Evolutionary conservation across 37 sponge, comb jelly and placozoan genomes (phyloP), one percentile per base, ranked within the genome.

Genomic region (Halisarca cf. caerulea): DNA sequence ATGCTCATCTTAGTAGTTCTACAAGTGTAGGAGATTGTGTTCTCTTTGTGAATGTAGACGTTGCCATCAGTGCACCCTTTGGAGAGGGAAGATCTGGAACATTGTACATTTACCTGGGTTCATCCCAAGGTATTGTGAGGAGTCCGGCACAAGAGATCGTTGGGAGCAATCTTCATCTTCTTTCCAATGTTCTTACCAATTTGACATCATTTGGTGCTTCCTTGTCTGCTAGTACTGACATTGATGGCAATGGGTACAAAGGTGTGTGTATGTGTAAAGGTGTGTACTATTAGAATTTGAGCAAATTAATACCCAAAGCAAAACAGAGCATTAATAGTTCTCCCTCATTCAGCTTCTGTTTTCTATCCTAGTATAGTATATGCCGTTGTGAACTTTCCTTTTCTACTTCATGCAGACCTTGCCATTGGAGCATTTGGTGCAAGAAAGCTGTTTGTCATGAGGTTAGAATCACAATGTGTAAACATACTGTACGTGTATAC

Each of bases 51-150:
- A 20, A 62, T 23, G 15, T 15, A 61, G 83, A 83, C 40, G 83
- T 83, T 36, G 83, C 83, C 53, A 83, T 83, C 17, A 83, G 83
- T 68, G 83, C 83, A 34, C 83, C 83, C 28, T 83, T 61, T 83
- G 83, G 83, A 33, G 59, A 51, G 6, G 81, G 25, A 23, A 35
- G 23, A 21, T 74, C 77, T 74, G 77, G 77, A 17, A 74, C 77
- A 25, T 42, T 74, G 25, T 74, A 42, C 45, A 74, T 74, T 24
- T 74, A 74, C 44, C 43, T 33, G 3, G 77, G 77, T 18, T 74
- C 77, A n/a, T 37, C 15, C 41, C 77, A 74, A 74, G 77, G 77
- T 39, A 74, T 74, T 2, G 25, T 74, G 25, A 40, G 42, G 25
- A 40, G 21, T 44, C 77, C 77, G 5, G 42, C 77, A 40, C 77